phyloP scores from a whole-genome alignment of 2,888 invertebrate genomes.

The Ectemnius cavifrons region DNA sequence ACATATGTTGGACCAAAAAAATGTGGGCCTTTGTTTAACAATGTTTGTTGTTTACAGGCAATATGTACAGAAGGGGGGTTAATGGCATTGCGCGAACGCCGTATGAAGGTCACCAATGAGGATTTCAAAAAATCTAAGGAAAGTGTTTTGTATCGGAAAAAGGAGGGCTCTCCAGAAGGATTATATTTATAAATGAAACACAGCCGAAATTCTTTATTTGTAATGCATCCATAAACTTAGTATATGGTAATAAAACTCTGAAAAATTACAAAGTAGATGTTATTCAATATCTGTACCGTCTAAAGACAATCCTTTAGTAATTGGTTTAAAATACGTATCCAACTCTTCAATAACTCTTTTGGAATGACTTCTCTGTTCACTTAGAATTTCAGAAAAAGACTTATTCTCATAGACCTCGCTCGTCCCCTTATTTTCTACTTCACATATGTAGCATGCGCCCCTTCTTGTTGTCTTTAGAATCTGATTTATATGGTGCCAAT shows the following conservation, averaged over 20 bases:
- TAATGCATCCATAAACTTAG: slow-evolving; percentile 36
- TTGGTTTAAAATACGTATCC: slow-evolving; percentile 64
- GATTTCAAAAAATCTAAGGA: slow-evolving; percentile 99
- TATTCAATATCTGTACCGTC: slow-evolving; percentile 7
- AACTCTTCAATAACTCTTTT: slow-evolving; percentile 62
- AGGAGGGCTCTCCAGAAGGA: slow-evolving; percentile 99
- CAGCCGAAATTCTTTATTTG: slow-evolving; percentile 49
- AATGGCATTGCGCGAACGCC: slow-evolving; percentile 96
- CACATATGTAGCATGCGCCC: slow-evolving; percentile 71
- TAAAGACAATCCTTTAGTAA: slow-evolving; percentile 15
- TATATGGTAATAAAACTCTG: slow-evolving; percentile 39
- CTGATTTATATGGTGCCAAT: slow-evolving; percentile 61
- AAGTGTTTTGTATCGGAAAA: slow-evolving; percentile 98
- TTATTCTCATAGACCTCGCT: slow-evolving; percentile 22
- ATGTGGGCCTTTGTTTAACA: neutral
- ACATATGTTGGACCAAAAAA: neutral
- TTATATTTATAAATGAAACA: slow-evolving; percentile 89
- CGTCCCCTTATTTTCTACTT: slow-evolving; percentile 37
- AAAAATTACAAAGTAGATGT: slow-evolving; percentile 7
- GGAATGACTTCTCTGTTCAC: slow-evolving; percentile 68
- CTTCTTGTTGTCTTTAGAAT: slow-evolving; percentile 65
- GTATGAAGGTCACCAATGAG: slow-evolving; percentile 99
- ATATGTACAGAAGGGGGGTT: slow-evolving; percentile 99
- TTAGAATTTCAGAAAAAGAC: slow-evolving; percentile 62
- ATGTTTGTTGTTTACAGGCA: slow-evolving; percentile 81